Conservation (phyloP, 2,888 invertebrate genomes). For the Bursaphelenchus okinawaensis region DNA sequence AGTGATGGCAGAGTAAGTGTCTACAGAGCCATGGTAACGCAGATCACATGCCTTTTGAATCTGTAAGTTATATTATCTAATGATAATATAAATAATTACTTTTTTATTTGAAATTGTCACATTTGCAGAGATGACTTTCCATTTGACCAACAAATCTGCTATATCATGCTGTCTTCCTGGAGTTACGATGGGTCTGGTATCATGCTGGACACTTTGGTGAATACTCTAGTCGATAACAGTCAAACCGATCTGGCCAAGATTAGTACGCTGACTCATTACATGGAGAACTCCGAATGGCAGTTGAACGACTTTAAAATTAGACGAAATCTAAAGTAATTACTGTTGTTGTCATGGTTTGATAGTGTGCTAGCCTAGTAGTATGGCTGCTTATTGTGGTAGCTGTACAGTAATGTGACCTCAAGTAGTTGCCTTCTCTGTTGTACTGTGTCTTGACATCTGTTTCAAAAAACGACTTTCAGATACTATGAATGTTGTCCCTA, state of each 20-base stretch:
- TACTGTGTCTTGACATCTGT: no score
- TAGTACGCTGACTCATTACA: conserved; percentile 49
- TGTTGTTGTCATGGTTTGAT: not conserved
- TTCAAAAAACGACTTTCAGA: no score
- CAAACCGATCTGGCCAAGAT: conserved; percentile 28
- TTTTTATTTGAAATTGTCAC: conserved; percentile 36
- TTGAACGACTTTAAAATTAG: conserved; percentile 48
- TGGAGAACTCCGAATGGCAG: conserved; percentile 56
- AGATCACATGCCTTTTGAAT: conserved; percentile 46
- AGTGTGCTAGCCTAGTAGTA: no score
- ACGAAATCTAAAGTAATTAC: conserved; percentile 44
- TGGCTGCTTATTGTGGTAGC: conserved; percentile 1
- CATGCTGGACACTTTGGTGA: conserved; percentile 30
- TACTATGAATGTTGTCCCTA: conserved; percentile 56
- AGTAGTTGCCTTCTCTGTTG: not conserved
- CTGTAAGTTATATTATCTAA: not conserved
- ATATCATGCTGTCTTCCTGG: conserved; percentile 56
- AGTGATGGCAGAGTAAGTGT: conserved; percentile 49
- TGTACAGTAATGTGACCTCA: not conserved
- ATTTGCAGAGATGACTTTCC: conserved; percentile 15
- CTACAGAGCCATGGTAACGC: conserved; percentile 53
- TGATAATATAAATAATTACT: conserved; percentile 29
- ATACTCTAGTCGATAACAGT: conserved; percentile 1
- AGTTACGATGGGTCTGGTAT: conserved; percentile 51
- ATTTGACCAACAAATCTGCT: conserved; percentile 49